Percentiles rank a stretch among this genome's conserved stretches.
phyloP scores from a whole-genome alignment of 1,140 invertebrate species.

The Berghia stephanieae region DNA sequence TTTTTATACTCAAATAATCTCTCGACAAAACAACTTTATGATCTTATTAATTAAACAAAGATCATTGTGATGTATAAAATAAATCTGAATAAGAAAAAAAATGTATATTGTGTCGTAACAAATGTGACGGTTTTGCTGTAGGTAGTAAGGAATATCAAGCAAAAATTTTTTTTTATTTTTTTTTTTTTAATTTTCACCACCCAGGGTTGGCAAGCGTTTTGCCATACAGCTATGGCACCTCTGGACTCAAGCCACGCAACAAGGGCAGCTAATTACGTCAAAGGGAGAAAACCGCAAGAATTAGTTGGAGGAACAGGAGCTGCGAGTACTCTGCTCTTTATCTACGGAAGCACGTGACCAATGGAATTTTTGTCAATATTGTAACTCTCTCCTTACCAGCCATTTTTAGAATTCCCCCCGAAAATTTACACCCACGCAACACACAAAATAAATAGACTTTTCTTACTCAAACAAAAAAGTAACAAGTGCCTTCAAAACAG shows the following conservation, averaged over 20 bases:
- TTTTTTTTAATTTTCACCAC: background rate
- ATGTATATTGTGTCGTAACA: no score
- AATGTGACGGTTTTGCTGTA: no score
- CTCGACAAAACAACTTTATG: no score
- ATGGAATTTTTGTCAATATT: background rate
- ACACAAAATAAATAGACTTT: background rate
- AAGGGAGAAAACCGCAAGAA: constrained; percentile 39
- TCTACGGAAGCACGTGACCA: constrained; percentile 43
- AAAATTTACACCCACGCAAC: background rate
- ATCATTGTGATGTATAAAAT: no score
- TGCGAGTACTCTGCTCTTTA: constrained; percentile 54
- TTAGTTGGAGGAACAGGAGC: constrained; percentile 50
- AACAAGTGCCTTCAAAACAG: background rate
- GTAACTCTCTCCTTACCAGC: no score
- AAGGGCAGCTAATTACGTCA: constrained; percentile 46
- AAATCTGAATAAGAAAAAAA: no score
- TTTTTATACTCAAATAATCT: no score
- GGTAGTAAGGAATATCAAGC: no score
- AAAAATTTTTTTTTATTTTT: background rate
- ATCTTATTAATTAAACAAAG: no score
- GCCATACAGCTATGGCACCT: constrained; percentile 50
- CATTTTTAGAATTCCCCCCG: no score
- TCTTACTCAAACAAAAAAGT: background rate
- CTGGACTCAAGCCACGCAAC: constrained; percentile 42
- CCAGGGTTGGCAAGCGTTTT: constrained; percentile 56